Percentiles rank a stretch among this genome's conserved stretches.
Evolutionary conservation across 2,888 invertebrate genomes (phyloP).

Genomic region (Candidula unifasciata): DNA sequence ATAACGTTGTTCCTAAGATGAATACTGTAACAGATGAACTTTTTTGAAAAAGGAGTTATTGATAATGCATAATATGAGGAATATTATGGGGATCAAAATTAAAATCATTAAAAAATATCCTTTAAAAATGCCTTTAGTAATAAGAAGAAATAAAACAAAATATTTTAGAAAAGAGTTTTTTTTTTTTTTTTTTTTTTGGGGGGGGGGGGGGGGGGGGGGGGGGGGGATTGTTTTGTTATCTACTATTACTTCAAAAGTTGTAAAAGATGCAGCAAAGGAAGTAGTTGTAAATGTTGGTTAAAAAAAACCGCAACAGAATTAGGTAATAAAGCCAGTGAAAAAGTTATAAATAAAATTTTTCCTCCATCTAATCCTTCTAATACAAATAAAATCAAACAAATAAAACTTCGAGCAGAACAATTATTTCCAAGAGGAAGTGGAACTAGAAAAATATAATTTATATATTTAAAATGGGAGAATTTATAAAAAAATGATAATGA

Average conservation of each 20-base stretch:
- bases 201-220: no score
- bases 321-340: conserved; percentile 22
- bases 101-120: not conserved
- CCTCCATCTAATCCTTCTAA: not conserved
- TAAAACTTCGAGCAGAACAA: conserved; percentile 1
- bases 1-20: not conserved
- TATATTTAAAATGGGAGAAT: not conserved
- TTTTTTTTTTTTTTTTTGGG: no score
- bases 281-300: conserved; percentile 10
- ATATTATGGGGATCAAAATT: not conserved
- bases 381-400: conserved; percentile 11
- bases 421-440: not conserved
- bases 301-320: no score
- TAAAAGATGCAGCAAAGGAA: no score
- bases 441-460: no score
- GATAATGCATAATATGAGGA: not conserved
- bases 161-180: not conserved
- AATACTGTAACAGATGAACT: conserved; percentile 15
- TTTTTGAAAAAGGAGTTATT: not conserved
- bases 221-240: no score
- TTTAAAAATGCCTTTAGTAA: conserved; percentile 1
- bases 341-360: not conserved
- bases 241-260: no score
- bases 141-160: conserved; percentile 25
- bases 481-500: not conserved